These are phyloP conservation scores for Excalfactoria chinensis DNA, from an alignment of 2,113 vertebrate species.

Conservation along the genomic window DNA sequence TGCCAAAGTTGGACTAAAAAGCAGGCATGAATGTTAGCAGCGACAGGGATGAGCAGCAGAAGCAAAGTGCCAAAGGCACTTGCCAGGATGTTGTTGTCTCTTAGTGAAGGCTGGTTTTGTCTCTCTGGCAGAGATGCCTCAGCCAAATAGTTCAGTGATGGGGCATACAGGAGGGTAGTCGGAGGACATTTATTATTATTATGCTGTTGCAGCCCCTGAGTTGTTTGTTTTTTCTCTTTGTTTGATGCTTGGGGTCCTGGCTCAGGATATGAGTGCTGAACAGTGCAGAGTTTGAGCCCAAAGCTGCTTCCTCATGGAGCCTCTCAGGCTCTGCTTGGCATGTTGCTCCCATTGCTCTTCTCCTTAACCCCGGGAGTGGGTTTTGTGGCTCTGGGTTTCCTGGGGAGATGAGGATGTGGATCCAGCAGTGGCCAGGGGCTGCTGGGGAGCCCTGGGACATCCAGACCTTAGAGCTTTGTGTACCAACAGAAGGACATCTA, in stretches of 20 bases:
- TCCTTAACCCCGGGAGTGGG: accelerated
- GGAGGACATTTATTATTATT: not conserved
- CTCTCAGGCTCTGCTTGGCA: not conserved
- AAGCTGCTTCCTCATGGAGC: not conserved
- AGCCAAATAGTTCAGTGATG: not conserved
- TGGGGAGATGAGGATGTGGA: not conserved
- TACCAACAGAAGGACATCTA: accelerated
- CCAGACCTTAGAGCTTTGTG: not conserved
- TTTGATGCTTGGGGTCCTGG: not conserved
- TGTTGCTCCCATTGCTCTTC: accelerated
- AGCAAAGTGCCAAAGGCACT: not conserved
- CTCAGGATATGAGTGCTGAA: not conserved
- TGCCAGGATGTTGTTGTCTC: not conserved
- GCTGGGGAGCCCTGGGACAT: not conserved
- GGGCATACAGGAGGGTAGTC: not conserved
- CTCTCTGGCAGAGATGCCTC: not conserved
- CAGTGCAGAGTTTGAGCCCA: not conserved
- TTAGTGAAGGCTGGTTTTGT: not conserved
- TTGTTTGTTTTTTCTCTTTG: not conserved
- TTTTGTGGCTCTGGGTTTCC: not conserved
- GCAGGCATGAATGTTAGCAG: accelerated
- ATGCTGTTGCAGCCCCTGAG: not conserved
- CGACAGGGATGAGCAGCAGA: not conserved
- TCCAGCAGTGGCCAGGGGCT: not conserved
- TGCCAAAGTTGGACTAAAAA: not conserved